A percentile compares a stretch with the other conserved stretches of the same genome.
Conservation (phyloP, 2,888 invertebrate species). For the Lochmaea capreae region DNA sequence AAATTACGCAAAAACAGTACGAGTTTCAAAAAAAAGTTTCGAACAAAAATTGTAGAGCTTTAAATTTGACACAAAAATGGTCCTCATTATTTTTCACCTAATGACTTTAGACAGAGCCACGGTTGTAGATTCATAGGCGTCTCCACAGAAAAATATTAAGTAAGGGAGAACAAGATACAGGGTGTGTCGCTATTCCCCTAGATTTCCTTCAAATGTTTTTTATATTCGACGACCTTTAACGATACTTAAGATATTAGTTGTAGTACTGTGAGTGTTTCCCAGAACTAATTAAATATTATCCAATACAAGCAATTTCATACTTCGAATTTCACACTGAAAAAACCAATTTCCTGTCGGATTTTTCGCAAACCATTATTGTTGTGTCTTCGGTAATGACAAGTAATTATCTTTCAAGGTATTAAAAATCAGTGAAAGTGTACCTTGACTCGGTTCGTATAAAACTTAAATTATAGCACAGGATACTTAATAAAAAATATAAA, state of each 20-base stretch:
- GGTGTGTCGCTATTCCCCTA: no score
- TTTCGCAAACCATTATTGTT: conserved; percentile 33
- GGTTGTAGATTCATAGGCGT: no score
- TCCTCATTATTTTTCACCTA: no score
- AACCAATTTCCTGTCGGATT: conserved; percentile 30
- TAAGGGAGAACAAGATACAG: no score
- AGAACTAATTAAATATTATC: background rate
- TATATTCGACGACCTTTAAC: background rate
- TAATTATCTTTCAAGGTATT: conserved; percentile 36
- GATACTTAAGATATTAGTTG: background rate
- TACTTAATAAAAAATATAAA: background rate
- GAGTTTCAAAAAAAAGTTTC: no score
- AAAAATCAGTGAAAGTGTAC: conserved; percentile 38
- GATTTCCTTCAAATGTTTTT: no score
- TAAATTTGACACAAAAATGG: no score
- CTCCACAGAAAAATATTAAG: no score
- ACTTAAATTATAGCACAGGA: no score
- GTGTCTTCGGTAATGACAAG: conserved; percentile 32
- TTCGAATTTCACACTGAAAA: conserved; percentile 17
- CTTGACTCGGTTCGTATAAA: conserved; percentile 13
- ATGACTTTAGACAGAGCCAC: no score
- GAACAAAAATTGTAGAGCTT: no score
- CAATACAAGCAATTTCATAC: conserved; percentile 22
- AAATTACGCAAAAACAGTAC: no score
- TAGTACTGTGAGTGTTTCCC: background rate